These are phyloP conservation scores for Isurus oxyrinchus DNA, from an alignment of 2,113 vertebrate genomes.

Conservation along the genomic window DNA sequence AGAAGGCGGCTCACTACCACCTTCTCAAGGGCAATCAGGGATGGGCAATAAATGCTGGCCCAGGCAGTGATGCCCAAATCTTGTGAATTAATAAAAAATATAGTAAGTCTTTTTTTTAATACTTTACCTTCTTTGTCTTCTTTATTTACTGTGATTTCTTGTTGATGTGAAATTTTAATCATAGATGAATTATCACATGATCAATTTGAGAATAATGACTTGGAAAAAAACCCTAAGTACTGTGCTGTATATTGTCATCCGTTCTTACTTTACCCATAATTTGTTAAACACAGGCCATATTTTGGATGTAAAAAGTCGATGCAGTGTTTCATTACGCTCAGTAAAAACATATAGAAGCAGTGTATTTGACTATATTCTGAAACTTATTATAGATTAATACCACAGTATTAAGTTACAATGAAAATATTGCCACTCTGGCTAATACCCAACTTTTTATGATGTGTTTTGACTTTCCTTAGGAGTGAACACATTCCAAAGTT, in stretches of 20 bases:
- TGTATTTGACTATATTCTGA: not conserved
- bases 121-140: not conserved
- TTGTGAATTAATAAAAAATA: not conserved
- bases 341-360: not conserved
- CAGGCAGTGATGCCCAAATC: not conserved
- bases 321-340: not conserved
- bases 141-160: not conserved
- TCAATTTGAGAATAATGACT: not conserved
- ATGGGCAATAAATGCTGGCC: not conserved
- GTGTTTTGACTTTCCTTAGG: not conserved
- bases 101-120: not conserved
- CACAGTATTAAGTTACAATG: conserved; percentile 3
- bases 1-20: not conserved
- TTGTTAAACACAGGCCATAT: not conserved
- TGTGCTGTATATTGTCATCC: not conserved
- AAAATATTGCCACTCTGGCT: not conserved
- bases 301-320: not conserved
- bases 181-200: not conserved
- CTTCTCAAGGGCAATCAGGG: not conserved
- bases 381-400: conserved; percentile 8
- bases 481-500: not conserved
- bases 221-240: not conserved
- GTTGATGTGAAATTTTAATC: not conserved
- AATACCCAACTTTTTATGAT: not conserved
- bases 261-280: not conserved